Conservation (phyloP, 2,888 invertebrate species). For the Onchidella celtica region DNA sequence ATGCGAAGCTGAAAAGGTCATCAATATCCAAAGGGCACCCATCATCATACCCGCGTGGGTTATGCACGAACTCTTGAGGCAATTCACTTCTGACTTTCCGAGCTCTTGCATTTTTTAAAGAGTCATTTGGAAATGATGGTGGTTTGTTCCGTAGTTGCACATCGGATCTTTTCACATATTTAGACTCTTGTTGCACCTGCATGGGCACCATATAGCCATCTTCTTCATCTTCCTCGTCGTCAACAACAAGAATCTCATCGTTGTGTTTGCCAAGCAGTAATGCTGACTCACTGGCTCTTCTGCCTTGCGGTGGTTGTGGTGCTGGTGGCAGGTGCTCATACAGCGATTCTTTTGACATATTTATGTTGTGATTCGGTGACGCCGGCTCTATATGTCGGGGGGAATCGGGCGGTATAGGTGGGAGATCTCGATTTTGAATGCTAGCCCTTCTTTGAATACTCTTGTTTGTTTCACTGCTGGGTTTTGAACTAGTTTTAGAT, state of each 20-base stretch:
- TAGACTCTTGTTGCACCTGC: constrained; percentile 54
- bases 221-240: constrained; percentile 58
- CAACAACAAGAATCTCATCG: constrained; percentile 27
- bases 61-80: constrained; percentile 42
- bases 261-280: not conserved
- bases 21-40: constrained; percentile 59
- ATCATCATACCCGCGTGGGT: constrained; percentile 34
- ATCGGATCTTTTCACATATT: constrained; percentile 55
- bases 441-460: constrained; percentile 33
- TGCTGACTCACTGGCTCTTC: constrained; percentile 13
- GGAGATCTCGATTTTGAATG: constrained; percentile 68
- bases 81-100: constrained; percentile 60
- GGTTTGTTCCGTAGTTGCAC: constrained; percentile 63
- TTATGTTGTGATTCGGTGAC: constrained; percentile 25
- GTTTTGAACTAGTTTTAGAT: not conserved
- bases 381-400: not conserved
- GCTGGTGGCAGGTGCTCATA: constrained; percentile 74
- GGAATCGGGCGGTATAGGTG: constrained; percentile 66
- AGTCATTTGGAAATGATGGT: constrained; percentile 61
- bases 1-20: constrained; percentile 61
- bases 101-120: constrained; percentile 53
- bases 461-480: not conserved
- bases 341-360: constrained; percentile 62
- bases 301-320: constrained; percentile 61
- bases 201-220: constrained; percentile 74